Evolutionary conservation across 2,797 vertebrate genomes (phyloP), one percentile per base, ranked within the genome.

Genomic region (Hybognathus amarus): DNA sequence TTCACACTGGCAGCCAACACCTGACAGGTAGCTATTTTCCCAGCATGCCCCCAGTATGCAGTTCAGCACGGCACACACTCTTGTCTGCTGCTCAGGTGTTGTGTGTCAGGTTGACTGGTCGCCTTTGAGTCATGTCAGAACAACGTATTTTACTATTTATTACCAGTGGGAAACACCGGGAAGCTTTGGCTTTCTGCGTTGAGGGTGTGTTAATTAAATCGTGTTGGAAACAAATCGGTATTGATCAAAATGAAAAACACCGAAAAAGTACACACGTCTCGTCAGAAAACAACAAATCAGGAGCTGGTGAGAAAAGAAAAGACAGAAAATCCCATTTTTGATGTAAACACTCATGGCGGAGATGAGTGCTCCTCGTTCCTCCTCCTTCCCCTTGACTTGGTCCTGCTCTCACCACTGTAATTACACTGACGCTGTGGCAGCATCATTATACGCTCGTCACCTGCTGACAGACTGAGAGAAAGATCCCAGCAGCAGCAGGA

Each of bases 401-500:
- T 15, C 79, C 54, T 47, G 68, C 67, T 71, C 79, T 71, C 42
- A 71, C 20, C 38, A 9, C 54, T 30, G 54, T 63, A 36, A 80
- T 80, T 71, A 80, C 56, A 59, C 50, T 80, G 67, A 70, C 10
- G 36, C 78, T 59, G 66, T 27, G 6, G 47, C 47, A 70, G 79
- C 79, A 80, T 80, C 68, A 71, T 80, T 80, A 80, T 61, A 80
- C 20, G 8, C 68, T 47, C 68, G 56, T 71, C 79, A 71, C 79
- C 79, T 36, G 40, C 79, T 71, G 79, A 71, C 68, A 80, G 68
- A 71, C 79, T 27, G 24, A 61, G 40, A 63, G 56, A 77, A 77
- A 47, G 68, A 80, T 71, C 54, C 68, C 79, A 8, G 50, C 90
- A 90, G 83, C 86, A 87, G 87, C 84, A 79, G 89, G 90, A 91